Evolutionary conservation across 2,113 vertebrate species (phyloP).

Genomic region (Xiphias gladius): DNA sequence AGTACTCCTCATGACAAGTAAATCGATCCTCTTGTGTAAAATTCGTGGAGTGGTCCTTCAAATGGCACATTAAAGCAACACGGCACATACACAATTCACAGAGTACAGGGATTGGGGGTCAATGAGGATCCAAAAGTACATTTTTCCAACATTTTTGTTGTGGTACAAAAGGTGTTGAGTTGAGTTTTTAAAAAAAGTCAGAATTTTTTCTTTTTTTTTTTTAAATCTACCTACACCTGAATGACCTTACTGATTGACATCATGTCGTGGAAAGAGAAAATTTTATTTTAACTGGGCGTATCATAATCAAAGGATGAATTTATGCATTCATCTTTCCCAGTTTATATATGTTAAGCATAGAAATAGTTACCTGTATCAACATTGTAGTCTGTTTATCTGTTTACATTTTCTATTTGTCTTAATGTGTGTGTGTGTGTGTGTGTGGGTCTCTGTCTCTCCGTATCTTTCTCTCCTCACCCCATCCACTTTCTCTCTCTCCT

Average conservation of each 20-base stretch:
- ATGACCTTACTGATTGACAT: neutral
- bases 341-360: neutral
- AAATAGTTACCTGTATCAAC: neutral
- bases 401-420: neutral
- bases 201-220: too few species aligned
- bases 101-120: neutral
- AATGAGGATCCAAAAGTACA: neutral
- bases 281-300: too few species aligned
- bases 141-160: too few species aligned
- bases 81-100: too few species aligned
- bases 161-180: neutral
- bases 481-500: neutral
- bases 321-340: neutral
- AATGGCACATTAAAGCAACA: neutral
- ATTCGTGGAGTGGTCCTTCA: neutral
- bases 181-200: neutral
- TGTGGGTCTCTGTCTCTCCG: neutral
- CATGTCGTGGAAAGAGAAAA: neutral
- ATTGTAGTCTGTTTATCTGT: neutral
- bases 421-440: slow-evolving; percentile 14
- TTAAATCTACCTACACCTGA: too few species aligned
- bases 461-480: slow-evolving; percentile 7
- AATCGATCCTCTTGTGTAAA: too few species aligned
- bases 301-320: neutral
- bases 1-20: neutral